These are phyloP conservation scores for Neodiprion pinetum DNA, from an alignment of 1,140 invertebrate genomes.

Conservation along the genomic window DNA sequence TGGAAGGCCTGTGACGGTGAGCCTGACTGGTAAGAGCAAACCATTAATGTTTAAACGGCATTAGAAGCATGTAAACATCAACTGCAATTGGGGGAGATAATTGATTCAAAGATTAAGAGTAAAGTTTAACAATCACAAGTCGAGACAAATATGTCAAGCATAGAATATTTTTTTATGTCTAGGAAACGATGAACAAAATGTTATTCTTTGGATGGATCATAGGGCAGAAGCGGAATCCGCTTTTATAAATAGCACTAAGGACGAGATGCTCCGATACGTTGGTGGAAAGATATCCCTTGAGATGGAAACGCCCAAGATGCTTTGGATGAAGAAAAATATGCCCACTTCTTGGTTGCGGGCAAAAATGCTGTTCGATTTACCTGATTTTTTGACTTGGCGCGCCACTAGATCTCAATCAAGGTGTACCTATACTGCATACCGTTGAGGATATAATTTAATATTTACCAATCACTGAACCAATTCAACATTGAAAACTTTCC, in stretches of 20 bases:
- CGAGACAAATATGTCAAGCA: slow-evolving; percentile 1
- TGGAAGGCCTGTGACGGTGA: slow-evolving; percentile 77
- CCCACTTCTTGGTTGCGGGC: slow-evolving; percentile 72
- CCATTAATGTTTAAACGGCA: slow-evolving; percentile 2
- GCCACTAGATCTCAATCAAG: slow-evolving; percentile 78
- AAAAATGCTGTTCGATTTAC: slow-evolving; percentile 87
- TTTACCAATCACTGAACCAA: slow-evolving; percentile 12
- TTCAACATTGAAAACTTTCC: slow-evolving; percentile 20
- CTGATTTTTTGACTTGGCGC: slow-evolving; percentile 94
- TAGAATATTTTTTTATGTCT: slow-evolving; percentile 21
- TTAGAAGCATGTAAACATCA: slow-evolving; percentile 6
- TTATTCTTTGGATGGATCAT: slow-evolving; percentile 98
- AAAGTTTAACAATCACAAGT: slow-evolving; percentile 13
- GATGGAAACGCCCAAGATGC: slow-evolving; percentile 95
- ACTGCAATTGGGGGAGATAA: too few relatives aligned
- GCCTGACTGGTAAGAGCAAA: slow-evolving; percentile 67
- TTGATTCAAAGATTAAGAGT: background rate
- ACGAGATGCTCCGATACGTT: slow-evolving; percentile 83
- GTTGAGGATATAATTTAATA: slow-evolving; percentile 15
- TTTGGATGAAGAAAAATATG: slow-evolving; percentile 91
- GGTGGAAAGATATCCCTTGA: slow-evolving; percentile 93
- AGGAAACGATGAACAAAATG: slow-evolving; percentile 78
- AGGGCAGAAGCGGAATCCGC: slow-evolving; percentile 83
- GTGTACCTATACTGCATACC: slow-evolving; percentile 48
- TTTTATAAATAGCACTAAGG: slow-evolving; percentile 79